These are phyloP conservation scores for Maniola hyperantus DNA, from an alignment of 2,888 invertebrate genomes.

Conservation along the genomic window DNA sequence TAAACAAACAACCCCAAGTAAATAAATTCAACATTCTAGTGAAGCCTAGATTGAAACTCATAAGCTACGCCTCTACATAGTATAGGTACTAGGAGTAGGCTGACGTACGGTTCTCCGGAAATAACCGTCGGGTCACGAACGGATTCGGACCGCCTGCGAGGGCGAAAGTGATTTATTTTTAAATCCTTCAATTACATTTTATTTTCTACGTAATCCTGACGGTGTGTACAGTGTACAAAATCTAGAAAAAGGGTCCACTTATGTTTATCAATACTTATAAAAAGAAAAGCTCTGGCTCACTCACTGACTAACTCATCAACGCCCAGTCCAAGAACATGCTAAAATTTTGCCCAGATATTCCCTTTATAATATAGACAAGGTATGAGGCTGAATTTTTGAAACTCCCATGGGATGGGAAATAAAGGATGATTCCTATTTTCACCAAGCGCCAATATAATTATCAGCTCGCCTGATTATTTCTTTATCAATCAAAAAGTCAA, in stretches of 20 bases:
- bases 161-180: slow-evolving; percentile 28
- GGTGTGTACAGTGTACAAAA: not conserved
- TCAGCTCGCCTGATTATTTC: no score
- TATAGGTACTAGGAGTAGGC: not conserved
- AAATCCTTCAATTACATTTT: slow-evolving; percentile 20
- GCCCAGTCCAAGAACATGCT: no score
- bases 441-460: no score
- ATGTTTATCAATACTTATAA: not conserved
- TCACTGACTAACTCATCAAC: no score
- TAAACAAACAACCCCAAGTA: not conserved
- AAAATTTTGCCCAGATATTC: no score
- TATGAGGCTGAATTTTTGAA: no score
- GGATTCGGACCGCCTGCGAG: slow-evolving; percentile 6
- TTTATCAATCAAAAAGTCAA: no score
- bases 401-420: no score
- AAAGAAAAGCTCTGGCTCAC: no score
- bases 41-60: slow-evolving; percentile 5
- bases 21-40: not conserved
- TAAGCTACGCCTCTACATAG: not conserved
- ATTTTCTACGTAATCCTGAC: slow-evolving; percentile 6
- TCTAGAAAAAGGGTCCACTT: not conserved
- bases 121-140: slow-evolving; percentile 32
- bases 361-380: no score
- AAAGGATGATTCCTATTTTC: no score
- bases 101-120: slow-evolving; percentile 24